Evolutionary conservation across 2,888 invertebrate species (phyloP).

Genomic region (Dolomedes plantarius): DNA sequence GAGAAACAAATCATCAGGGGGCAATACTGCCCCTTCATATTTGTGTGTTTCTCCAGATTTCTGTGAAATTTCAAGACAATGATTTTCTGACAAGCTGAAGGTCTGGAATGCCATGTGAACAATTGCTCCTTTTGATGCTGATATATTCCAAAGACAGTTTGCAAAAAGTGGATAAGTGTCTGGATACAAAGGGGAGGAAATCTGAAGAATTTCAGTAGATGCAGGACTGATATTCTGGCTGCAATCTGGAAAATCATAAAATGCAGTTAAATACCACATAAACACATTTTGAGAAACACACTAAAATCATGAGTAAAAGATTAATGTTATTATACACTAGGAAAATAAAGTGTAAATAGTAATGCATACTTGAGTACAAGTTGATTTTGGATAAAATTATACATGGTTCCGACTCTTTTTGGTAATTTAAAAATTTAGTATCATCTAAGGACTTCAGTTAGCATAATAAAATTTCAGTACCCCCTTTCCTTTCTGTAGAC

Average conservation of each 20-base stretch:
- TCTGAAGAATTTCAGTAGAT: background rate
- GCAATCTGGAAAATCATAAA: conserved; percentile 42
- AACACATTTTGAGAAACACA: too few species aligned
- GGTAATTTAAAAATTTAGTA: too few species aligned
- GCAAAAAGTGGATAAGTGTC: conserved; percentile 61
- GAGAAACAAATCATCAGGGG: conserved; percentile 43
- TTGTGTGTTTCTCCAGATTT: background rate
- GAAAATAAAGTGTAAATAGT: too few species aligned
- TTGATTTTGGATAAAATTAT: too few species aligned
- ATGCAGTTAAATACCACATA: too few species aligned
- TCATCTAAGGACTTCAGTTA: too few species aligned
- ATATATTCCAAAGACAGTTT: conserved; percentile 46
- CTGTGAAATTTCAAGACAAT: conserved; percentile 32
- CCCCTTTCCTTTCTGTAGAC: too few species aligned
- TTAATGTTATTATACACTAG: too few species aligned
- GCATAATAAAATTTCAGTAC: too few species aligned
- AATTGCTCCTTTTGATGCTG: conserved; percentile 18
- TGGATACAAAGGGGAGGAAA: conserved; percentile 55
- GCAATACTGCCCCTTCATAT: background rate
- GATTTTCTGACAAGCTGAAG: conserved; percentile 40
- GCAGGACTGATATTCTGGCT: background rate
- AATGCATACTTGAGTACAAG: too few species aligned
- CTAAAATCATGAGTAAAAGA: too few species aligned
- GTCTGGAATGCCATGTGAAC: conserved; percentile 44
- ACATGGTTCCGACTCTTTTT: too few species aligned